Conservation (phyloP, 2,113 vertebrate genomes). For the Eulemur rufifrons region DNA sequence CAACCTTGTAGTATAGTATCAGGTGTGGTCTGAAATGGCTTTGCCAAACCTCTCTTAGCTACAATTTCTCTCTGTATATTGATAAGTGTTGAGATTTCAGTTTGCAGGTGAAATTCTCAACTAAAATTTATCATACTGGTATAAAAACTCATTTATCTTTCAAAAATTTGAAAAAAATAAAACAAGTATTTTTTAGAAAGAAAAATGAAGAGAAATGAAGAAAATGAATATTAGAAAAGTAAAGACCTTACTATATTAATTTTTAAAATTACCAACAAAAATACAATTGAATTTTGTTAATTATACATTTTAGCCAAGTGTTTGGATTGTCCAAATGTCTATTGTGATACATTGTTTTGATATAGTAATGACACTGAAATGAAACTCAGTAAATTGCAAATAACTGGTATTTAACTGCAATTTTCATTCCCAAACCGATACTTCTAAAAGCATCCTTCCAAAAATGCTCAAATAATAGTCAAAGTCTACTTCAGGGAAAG, state of each 20-base stretch:
- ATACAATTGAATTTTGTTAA: background rate
- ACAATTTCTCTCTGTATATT: background rate
- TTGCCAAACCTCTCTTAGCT: background rate
- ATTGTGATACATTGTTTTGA: background rate
- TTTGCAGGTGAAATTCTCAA: constrained; percentile 6
- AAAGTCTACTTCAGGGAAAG: background rate
- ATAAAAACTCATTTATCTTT: background rate
- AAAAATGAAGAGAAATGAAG: background rate
- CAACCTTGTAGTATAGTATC: background rate
- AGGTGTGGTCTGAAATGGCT: background rate
- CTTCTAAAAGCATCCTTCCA: background rate
- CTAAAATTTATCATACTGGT: background rate
- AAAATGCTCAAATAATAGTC: constrained; percentile 1
- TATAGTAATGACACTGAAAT: background rate
- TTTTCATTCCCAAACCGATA: background rate
- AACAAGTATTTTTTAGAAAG: background rate
- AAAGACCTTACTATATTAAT: background rate
- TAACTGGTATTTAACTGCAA: background rate
- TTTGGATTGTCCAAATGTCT: background rate
- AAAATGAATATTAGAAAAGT: background rate
- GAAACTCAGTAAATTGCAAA: background rate
- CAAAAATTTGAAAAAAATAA: background rate
- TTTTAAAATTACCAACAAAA: background rate
- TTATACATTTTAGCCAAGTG: background rate
- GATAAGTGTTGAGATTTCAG: background rate